Percentiles rank a stretch among this genome's conserved stretches.
Evolutionary conservation across 2,888 invertebrate species (phyloP).

Genomic region (Drosophila silvestris): DNA sequence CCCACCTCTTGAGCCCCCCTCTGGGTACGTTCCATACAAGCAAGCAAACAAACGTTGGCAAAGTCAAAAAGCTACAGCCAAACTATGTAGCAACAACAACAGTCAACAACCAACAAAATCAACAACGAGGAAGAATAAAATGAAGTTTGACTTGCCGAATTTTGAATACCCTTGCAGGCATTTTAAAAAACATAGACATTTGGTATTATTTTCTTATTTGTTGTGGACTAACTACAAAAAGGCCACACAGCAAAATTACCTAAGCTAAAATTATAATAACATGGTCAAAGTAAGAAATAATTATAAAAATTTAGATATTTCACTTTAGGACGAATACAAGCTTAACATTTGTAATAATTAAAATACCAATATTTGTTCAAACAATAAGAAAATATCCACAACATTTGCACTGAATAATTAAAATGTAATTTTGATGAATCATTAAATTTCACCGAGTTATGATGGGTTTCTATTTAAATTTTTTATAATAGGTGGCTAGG

Average conservation of each 20-base stretch:
- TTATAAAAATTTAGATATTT: neutral
- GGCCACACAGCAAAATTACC: neutral
- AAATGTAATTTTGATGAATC: neutral
- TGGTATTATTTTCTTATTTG: neutral
- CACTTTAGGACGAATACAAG: neutral
- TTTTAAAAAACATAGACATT: neutral
- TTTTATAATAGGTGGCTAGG: neutral
- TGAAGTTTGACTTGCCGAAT: neutral
- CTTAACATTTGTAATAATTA: neutral
- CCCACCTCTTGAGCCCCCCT: neutral
- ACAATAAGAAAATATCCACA: neutral
- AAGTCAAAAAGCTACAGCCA: slow-evolving; percentile 53
- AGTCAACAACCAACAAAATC: slow-evolving; percentile 30
- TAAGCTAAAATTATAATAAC: neutral
- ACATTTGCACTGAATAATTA: neutral
- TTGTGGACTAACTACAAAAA: neutral
- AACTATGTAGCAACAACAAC: slow-evolving; percentile 58
- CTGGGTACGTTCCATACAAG: slow-evolving; percentile 15
- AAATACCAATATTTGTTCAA: neutral
- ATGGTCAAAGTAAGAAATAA: neutral
- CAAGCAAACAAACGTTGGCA: slow-evolving; percentile 57
- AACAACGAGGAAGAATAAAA: slow-evolving; percentile 17
- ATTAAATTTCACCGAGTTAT: neutral
- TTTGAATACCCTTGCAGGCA: slow-evolving; percentile 9
- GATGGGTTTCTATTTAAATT: neutral